Evolutionary conservation across 2,888 invertebrate genomes (phyloP).

Genomic region (Chymomyza caudatula): DNA sequence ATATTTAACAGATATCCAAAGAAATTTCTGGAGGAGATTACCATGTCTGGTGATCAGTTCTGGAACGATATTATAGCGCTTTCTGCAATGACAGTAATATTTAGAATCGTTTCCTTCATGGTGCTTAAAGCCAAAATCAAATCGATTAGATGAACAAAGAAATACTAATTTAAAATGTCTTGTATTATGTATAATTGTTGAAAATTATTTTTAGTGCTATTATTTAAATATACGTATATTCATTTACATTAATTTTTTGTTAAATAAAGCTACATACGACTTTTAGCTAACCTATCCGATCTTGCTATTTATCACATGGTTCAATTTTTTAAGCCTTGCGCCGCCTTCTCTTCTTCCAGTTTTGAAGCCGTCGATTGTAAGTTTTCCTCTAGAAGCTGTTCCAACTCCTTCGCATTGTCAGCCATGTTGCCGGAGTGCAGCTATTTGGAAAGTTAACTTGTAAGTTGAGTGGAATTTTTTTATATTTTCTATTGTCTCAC

Average conservation of each 20-base stretch:
- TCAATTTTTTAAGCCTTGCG: constrained; percentile 38
- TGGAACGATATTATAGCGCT: constrained; percentile 90
- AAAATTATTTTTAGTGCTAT: constrained; percentile 60
- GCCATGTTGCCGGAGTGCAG: constrained; percentile 49
- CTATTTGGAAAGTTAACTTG: constrained; percentile 15
- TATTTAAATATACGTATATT: constrained; percentile 60
- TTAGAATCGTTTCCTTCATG: constrained; percentile 84
- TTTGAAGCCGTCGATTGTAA: not conserved
- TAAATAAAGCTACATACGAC: constrained; percentile 46
- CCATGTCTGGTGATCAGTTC: constrained; percentile 88
- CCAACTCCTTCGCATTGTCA: constrained; percentile 41
- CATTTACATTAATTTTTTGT: constrained; percentile 48
- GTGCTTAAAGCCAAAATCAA: constrained; percentile 88
- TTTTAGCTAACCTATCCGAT: not conserved
- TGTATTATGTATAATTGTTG: constrained; percentile 68
- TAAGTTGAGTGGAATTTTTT: not conserved
- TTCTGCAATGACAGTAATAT: constrained; percentile 82
- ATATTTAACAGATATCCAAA: constrained; percentile 82
- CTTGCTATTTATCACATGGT: constrained; percentile 46
- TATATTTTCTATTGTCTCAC: constrained; percentile 45
- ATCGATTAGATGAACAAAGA: constrained; percentile 69
- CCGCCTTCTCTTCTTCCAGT: not conserved
- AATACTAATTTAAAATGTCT: constrained; percentile 23
- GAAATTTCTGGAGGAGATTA: constrained; percentile 89
- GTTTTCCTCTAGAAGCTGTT: constrained; percentile 32